Base-by-base conservation (phyloP, 2,888 invertebrate species). In the Netelia melanura region DNA sequence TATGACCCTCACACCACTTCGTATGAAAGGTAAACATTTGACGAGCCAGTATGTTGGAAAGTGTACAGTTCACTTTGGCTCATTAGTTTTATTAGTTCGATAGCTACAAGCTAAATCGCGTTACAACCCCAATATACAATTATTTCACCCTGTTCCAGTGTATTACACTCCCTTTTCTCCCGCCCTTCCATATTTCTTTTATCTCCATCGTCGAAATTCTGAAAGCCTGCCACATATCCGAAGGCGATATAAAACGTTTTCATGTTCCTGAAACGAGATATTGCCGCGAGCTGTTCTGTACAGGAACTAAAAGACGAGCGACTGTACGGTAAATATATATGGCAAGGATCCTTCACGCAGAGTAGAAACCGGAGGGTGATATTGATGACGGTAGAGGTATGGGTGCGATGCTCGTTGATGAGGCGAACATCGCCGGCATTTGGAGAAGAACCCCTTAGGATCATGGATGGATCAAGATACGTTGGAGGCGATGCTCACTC, bases 241-340 rank as follows among this genome's bases (percentile, higher is more conserved):
- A 72, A 72, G 74, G 75, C 75, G 80, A 52, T 84, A 67, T 76
- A 52, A 84, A 76, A 76, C 77, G 68, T 74, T 81, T 77, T 80
- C 79, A 79, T 71, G 83, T 87, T 76, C 71, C 84, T 88, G 83
- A 88, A 90, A 90, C 85, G 88, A 89, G 87, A 90, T 89, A 90
- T 89, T 85, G 90, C 90, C 89, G 79, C 88, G 84, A 89, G 90
- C 90, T 88, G 88, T 90, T 89, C 90, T 89, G 89, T 89, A 89
- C 89, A 64, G 81, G 89, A 87, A 87, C 48, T 21, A 87, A 89
- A 89, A 86, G 85, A 85, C 81, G 83, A 80, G 65, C 88, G 85
- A 91, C 91, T 90, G 89, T 90, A 79, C 70, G 79, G 56, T 61
- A 61, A 38, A 78, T 54, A 0, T 61, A 62, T 30, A 58, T 11